Base-by-base conservation (phyloP, 2,888 invertebrate species). In the Xylophagus ater region DNA sequence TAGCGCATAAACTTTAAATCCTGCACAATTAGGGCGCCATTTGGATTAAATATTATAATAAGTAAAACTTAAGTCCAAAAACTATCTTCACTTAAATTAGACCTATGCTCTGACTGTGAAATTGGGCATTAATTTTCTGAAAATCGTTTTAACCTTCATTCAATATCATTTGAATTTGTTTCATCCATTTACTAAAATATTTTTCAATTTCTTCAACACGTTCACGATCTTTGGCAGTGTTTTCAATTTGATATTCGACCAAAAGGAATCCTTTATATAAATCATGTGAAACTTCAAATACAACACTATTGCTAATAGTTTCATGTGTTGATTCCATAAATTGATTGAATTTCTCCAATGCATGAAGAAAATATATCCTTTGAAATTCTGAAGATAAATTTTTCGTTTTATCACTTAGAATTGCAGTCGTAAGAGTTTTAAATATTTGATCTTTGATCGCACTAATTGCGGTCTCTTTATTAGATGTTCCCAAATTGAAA, bases 91-190 rank as follows among this genome's bases (percentile, higher is more conserved):
- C n/a, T n/a, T n/a, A n/a, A n/a, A n/a, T n/a, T n/a, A n/a, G n/a
- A n/a, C n/a, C n/a, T n/a, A n/a, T n/a, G n/a, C n/a, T n/a, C n/a
- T n/a, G n/a, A n/a, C n/a, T n/a, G n/a, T n/a, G n/a, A n/a, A n/a
- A n/a, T n/a, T n/a, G n/a, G n/a, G n/a, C n/a, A n/a, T n/a, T n/a
- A 8, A 29, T 10, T 21, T 9, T 13, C 9, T 4, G 10, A 32
- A 7, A 34, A 21, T 25, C 15, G 31, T 25, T 28, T 25, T 25
- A 26, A 31, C 60, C 59, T 39, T 60, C 59, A 3, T 56, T 55
- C 12, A 55, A 60, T 57, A 81, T 82, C 62, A 73, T 73, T 57
- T 83, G 78, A 49, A 85, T 80, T 53, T 76, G 72, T 51, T 73
- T 77, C 44, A 76, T 68, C 85, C 85, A 85, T 44, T 70, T 66